Conservation (phyloP, 2,113 vertebrate species). For the Pionites leucogaster region DNA sequence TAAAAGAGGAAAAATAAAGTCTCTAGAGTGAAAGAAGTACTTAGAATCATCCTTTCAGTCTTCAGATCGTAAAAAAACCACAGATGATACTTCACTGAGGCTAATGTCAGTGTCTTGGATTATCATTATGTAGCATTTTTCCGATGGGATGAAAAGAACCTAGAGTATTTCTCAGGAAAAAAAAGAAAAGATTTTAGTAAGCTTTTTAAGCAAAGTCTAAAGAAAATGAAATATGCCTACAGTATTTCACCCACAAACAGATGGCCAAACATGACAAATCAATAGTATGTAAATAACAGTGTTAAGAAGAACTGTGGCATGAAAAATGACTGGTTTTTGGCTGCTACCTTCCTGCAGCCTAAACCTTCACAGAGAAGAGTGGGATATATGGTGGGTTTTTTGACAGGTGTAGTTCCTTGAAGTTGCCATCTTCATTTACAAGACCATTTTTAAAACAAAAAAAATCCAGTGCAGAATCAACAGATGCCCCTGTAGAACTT, state of each 20-base stretch:
- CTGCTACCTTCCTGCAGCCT: slow-evolving; percentile 25
- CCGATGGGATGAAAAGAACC: neutral
- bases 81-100: neutral
- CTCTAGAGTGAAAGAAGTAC: neutral
- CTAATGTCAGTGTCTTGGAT: neutral
- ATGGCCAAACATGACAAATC: slow-evolving; percentile 74
- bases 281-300: slow-evolving; percentile 70
- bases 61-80: neutral
- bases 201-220: slow-evolving; percentile 54
- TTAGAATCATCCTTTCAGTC: neutral
- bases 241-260: slow-evolving; percentile 69
- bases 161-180: neutral
- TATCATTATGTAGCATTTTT: neutral
- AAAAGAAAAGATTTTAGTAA: slow-evolving; percentile 5
- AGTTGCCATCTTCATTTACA: neutral
- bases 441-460: neutral
- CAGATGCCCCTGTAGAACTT: slow-evolving; percentile 31
- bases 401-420: neutral
- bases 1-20: neutral
- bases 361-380: slow-evolving; percentile 14
- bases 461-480: neutral
- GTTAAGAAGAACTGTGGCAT: slow-evolving; percentile 48
- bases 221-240: slow-evolving; percentile 23
- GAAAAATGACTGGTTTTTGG: slow-evolving; percentile 61
- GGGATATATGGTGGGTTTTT: slow-evolving; percentile 35